Evolutionary conservation across 2,888 invertebrate genomes (phyloP), one percentile per base, ranked within the genome.

Genomic region (Tetragnatha montana): DNA sequence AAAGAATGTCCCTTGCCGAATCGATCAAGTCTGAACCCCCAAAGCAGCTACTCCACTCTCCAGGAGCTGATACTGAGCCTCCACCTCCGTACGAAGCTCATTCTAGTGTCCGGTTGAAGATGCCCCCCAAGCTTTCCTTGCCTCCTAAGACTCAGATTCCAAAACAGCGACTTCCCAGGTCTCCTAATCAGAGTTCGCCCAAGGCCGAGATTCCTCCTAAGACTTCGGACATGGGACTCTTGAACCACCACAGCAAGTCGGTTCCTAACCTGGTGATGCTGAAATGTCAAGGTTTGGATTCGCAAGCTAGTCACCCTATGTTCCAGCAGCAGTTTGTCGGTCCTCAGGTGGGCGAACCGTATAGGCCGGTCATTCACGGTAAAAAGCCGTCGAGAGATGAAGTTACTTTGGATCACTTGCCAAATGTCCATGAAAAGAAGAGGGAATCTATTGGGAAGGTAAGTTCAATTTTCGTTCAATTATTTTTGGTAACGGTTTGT

Each of bases 1-100:
- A 91, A 88, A 89, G 91, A 88, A 90, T 90, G 87, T 90, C 90
- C 19, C 75, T 87, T 19, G 90, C 90, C 47, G 90, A 90, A 82
- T 87, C 90, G 7, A 86, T 70, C 47, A 87, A 90, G 83, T 79
- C 87, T 6, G 85, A 85, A 14, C 60, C 60, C 60, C 70, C 84
- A 14, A 84, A 89, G 75, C 50, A 49, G 7, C 70, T 22, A 17
- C n/a, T 73, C 10, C 84, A 81, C 22, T 71, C 81, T 10, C 22
- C 86, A 21, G 81, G 76, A 60, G 8, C 76, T 7, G 83, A 82
- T 14, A 22, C 22, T 10, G 87, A 82, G 8, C 90, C 90, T 6
- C 90, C 90, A 47, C 89, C 89, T 35, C 87, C 86, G 22, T 87
- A 90, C 73, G 86, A 87, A 80, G 82, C 87, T 17, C 22, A 78